Percentiles rank a stretch among this genome's conserved stretches.
phyloP scores from a whole-genome alignment of 2,888 invertebrate genomes.

The Sphinx pinastri region DNA sequence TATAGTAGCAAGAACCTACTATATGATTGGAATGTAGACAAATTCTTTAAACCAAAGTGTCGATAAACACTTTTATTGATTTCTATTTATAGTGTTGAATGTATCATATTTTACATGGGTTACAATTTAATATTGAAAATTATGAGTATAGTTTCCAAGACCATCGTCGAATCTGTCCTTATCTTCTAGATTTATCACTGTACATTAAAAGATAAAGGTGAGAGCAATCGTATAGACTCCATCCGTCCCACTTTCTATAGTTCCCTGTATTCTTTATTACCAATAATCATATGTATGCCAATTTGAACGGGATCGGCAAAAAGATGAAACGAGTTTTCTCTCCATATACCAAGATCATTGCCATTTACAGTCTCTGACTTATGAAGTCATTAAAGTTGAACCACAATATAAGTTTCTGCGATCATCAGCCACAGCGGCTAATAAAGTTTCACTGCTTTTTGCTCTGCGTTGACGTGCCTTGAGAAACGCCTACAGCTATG shows the following conservation, averaged over 20 bases:
- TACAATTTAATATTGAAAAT: background rate
- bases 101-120: background rate
- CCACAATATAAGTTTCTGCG: constrained; percentile 18
- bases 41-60: background rate
- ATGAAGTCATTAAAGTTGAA: constrained; percentile 21
- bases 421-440: constrained; percentile 11
- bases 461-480: constrained; percentile 6
- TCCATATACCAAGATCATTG: constrained; percentile 11
- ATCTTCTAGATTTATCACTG: background rate
- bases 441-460: constrained; percentile 21
- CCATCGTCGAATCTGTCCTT: background rate
- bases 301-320: background rate
- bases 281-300: constrained; percentile 9
- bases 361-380: constrained; percentile 13
- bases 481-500: constrained; percentile 16
- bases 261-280: background rate
- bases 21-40: too few species aligned
- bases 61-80: background rate
- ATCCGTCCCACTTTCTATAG: background rate
- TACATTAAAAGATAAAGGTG: background rate
- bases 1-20: too few species aligned
- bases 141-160: background rate
- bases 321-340: constrained; percentile 13
- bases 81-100: background rate
- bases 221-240: background rate